These are phyloP conservation scores for Geopemphigus sp. DNA, from an alignment of 1,140 invertebrate species.

Conservation along the genomic window DNA sequence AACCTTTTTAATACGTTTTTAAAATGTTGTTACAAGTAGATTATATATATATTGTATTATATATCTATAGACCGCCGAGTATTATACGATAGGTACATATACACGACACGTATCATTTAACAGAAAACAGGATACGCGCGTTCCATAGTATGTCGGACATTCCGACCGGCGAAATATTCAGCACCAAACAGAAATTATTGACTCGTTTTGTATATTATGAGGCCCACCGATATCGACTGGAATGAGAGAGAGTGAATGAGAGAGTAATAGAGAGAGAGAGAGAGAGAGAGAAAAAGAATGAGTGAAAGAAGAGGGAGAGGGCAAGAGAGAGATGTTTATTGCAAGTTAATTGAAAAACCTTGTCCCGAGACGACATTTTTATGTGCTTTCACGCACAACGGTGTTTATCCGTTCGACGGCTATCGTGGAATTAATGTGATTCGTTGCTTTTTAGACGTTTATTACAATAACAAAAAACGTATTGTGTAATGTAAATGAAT, in stretches of 20 bases:
- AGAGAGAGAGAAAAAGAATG: not conserved
- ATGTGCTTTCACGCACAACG: slow-evolving; percentile 41
- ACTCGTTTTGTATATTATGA: slow-evolving; percentile 47
- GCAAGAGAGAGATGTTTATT: slow-evolving; percentile 34
- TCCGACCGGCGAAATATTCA: slow-evolving; percentile 47
- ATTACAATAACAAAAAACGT: slow-evolving; percentile 6
- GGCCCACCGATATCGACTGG: not conserved
- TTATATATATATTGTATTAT: not conserved
- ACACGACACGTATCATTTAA: not conserved
- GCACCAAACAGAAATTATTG: slow-evolving; percentile 37
- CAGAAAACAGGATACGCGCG: slow-evolving; percentile 27
- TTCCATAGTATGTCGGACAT: slow-evolving; percentile 27
- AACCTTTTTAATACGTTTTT: not conserved
- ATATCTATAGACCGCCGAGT: too few relatives aligned
- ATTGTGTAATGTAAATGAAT: slow-evolving; percentile 11
- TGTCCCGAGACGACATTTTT: slow-evolving; percentile 43
- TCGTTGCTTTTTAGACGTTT: slow-evolving; percentile 39
- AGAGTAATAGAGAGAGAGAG: too few relatives aligned
- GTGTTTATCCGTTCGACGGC: slow-evolving; percentile 32
- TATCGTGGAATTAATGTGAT: slow-evolving; percentile 43
- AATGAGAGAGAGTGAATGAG: slow-evolving; percentile 14
- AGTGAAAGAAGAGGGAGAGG: too few relatives aligned
- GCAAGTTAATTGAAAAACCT: slow-evolving; percentile 48
- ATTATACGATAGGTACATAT: too few relatives aligned
- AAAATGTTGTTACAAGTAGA: not conserved